A percentile compares a stretch with the other conserved stretches of the same genome.
phyloP scores from a whole-genome alignment of 2,888 invertebrate species.

The Yponomeuta evonymella region DNA sequence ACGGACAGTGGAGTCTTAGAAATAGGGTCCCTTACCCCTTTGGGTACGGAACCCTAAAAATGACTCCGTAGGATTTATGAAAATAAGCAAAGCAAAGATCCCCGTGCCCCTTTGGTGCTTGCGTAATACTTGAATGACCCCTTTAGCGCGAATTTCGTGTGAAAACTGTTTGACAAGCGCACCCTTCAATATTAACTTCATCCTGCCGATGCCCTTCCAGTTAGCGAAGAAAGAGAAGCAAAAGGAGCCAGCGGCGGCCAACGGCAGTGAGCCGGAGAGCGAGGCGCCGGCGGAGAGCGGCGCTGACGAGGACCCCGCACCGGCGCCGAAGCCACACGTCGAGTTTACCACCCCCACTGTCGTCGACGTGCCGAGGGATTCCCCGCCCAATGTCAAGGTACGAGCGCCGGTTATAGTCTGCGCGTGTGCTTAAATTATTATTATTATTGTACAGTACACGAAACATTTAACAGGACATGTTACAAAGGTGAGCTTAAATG shows the following conservation, averaged over 20 bases:
- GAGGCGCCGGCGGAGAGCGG: slow-evolving; percentile 67
- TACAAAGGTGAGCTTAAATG: too few species aligned
- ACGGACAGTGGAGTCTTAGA: too few species aligned
- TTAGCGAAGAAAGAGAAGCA: slow-evolving; percentile 68
- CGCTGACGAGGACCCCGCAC: slow-evolving; percentile 52
- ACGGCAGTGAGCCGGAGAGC: slow-evolving; percentile 65
- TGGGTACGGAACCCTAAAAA: too few species aligned
- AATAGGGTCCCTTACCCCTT: too few species aligned
- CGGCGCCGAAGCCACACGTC: slow-evolving; percentile 70
- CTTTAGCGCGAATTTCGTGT: too few species aligned
- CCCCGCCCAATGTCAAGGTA: slow-evolving; percentile 68
- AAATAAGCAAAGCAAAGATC: too few species aligned
- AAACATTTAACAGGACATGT: too few species aligned
- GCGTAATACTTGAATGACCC: too few species aligned
- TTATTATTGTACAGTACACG: background rate
- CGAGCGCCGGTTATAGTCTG: slow-evolving; percentile 17
- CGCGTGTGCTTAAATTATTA: background rate
- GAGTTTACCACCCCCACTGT: slow-evolving; percentile 81
- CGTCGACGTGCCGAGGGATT: slow-evolving; percentile 76
- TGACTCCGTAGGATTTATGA: too few species aligned
- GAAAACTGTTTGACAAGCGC: too few species aligned
- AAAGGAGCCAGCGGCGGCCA: slow-evolving; percentile 48
- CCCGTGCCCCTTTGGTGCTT: too few species aligned
- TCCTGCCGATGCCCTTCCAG: slow-evolving; percentile 30
- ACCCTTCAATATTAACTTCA: background rate